phyloP scores from a whole-genome alignment of 2,113 vertebrate species.

The Monopterus albus region DNA sequence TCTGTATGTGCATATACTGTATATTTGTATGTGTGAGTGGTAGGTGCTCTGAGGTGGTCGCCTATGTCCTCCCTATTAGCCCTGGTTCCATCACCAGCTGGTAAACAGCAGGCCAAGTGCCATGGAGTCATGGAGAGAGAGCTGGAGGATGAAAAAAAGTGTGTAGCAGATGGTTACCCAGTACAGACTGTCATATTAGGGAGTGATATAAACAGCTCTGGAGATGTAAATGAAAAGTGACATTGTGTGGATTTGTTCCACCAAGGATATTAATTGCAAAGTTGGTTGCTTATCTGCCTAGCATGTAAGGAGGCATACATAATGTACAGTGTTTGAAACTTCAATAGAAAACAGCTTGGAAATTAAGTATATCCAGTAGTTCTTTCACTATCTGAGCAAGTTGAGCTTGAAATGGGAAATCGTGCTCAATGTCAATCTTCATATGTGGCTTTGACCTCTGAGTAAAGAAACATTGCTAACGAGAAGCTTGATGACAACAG shows the following conservation, averaged over 20 bases:
- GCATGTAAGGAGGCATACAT: conserved; percentile 20
- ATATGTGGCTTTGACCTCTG: background rate
- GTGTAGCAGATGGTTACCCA: conserved; percentile 64
- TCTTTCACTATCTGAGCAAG: conserved; percentile 20
- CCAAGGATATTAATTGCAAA: conserved; percentile 68
- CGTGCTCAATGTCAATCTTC: conserved; percentile 25
- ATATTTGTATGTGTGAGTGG: conserved; percentile 44
- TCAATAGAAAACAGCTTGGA: conserved; percentile 29
- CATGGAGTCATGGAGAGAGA: conserved; percentile 9
- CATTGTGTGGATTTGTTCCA: conserved; percentile 68
- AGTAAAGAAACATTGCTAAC: too few species aligned
- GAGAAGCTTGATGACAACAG: too few species aligned
- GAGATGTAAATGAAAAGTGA: conserved; percentile 75
- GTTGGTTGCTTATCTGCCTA: conserved; percentile 44
- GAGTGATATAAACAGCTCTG: conserved; percentile 55
- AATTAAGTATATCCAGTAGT: conserved; percentile 37
- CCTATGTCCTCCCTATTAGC: conserved; percentile 30
- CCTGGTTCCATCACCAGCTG: conserved; percentile 44
- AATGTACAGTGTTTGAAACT: conserved; percentile 47
- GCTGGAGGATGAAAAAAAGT: conserved; percentile 29
- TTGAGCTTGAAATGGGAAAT: conserved; percentile 20
- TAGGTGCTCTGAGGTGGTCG: conserved; percentile 51
- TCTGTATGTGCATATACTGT: conserved; percentile 9
- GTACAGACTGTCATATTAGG: conserved; percentile 36
- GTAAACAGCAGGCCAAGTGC: conserved; percentile 47